Evolutionary conservation across 2,888 invertebrate genomes (phyloP).

Genomic region (Agrotis ipsilon): DNA sequence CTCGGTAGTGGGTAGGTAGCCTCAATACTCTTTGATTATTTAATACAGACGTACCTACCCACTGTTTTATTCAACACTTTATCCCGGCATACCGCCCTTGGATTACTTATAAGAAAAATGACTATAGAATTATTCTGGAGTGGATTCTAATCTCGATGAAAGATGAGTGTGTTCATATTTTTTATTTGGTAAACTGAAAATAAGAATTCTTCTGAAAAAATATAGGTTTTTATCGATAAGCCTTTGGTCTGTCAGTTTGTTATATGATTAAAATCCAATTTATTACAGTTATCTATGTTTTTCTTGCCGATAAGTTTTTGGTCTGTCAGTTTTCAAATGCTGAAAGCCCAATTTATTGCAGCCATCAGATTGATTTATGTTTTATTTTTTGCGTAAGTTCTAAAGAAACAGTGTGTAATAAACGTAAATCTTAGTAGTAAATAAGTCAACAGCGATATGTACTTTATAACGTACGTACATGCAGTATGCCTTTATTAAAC

Average conservation of each 20-base stretch:
- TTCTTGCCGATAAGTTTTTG: not conserved
- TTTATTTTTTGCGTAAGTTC: not conserved
- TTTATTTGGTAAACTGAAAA: not conserved
- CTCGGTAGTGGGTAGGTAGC: slow-evolving; percentile 32
- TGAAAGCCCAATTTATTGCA: not conserved
- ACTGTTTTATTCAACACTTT: slow-evolving; percentile 63
- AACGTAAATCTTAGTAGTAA: not conserved
- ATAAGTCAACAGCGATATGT: not conserved
- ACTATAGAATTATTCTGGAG: slow-evolving; percentile 41
- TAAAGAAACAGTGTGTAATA: not conserved
- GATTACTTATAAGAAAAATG: slow-evolving; percentile 49
- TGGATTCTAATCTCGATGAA: slow-evolving; percentile 37
- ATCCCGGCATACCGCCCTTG: slow-evolving; percentile 44
- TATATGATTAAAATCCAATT: too few relatives aligned
- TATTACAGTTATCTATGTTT: not conserved
- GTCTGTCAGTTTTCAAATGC: not conserved
- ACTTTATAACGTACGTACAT: not conserved
- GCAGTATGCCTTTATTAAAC: not conserved
- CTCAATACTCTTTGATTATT: slow-evolving; percentile 65
- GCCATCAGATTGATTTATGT: not conserved
- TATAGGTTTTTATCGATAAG: too few relatives aligned
- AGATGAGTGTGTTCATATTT: slow-evolving; percentile 9
- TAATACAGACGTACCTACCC: slow-evolving; percentile 47
- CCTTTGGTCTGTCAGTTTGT: too few relatives aligned
- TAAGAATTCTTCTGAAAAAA: not conserved